Evolutionary conservation across 2,113 vertebrate species (phyloP).

Genomic region (Kryptolebias marmoratus): DNA sequence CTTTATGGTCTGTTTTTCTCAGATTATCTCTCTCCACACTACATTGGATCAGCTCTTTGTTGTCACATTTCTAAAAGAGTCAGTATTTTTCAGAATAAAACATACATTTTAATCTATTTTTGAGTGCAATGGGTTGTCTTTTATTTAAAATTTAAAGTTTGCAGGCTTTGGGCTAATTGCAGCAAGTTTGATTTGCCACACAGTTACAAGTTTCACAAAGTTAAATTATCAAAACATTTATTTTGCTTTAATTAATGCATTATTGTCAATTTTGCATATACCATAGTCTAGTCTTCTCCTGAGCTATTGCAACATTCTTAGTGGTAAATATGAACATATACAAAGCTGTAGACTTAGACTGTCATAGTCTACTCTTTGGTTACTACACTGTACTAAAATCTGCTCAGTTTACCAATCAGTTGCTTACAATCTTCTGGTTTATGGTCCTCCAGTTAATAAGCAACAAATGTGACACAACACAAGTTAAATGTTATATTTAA

Average conservation of each 20-base stretch:
- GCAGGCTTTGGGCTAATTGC: too few species aligned
- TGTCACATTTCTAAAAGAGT: background rate
- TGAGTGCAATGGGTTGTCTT: too few species aligned
- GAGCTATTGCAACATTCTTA: too few species aligned
- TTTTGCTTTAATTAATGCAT: too few species aligned
- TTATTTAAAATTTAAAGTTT: too few species aligned
- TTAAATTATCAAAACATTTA: too few species aligned
- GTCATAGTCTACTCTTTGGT: background rate
- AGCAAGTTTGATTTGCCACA: too few species aligned
- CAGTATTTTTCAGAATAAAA: background rate
- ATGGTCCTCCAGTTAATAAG: conserved; percentile 2
- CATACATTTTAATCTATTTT: background rate
- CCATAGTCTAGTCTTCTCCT: too few species aligned
- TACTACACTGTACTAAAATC: background rate
- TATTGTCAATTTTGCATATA: too few species aligned
- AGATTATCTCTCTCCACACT: background rate
- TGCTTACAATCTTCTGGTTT: background rate
- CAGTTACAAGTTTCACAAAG: too few species aligned
- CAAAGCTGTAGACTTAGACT: background rate
- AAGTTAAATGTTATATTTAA: background rate
- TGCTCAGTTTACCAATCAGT: background rate
- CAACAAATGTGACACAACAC: background rate
- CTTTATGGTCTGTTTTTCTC: background rate
- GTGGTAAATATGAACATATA: background rate
- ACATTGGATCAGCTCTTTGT: background rate